Conservation (phyloP, 2,797 vertebrate genomes). For the Merluccius polli region DNA sequence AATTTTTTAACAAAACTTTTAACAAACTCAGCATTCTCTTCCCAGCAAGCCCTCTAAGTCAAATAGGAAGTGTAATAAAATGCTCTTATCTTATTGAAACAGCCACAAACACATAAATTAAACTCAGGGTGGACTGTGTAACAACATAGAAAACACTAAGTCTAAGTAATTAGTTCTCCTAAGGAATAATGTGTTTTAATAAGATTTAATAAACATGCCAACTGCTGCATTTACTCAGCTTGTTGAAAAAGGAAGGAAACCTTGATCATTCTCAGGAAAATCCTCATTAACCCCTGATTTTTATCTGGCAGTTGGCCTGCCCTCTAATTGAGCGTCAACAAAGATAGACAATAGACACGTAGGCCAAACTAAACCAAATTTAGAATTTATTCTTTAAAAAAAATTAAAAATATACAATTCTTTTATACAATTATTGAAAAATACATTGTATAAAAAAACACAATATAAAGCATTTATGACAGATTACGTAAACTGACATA, state of each 20-base stretch:
- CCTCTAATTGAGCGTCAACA: neutral
- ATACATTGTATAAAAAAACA: neutral
- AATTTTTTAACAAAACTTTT: neutral
- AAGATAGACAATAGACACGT: conserved; percentile 4
- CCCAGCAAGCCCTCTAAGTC: neutral
- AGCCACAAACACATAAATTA: neutral
- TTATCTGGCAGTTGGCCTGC: neutral
- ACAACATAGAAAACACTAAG: neutral
- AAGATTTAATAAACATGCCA: conserved; percentile 18
- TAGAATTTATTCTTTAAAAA: neutral
- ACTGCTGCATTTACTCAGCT: conserved; percentile 6
- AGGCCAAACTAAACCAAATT: neutral
- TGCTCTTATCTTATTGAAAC: neutral
- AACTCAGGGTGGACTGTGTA: neutral
- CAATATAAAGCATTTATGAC: neutral
- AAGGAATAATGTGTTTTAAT: neutral
- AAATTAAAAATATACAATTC: neutral
- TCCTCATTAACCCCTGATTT: conserved; percentile 22
- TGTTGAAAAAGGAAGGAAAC: conserved; percentile 49
- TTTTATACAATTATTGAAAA: neutral
- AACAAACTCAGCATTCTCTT: neutral
- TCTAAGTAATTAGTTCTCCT: neutral
- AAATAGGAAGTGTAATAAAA: conserved; percentile 1
- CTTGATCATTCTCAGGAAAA: conserved; percentile 33
- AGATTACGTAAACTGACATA: neutral